Percentiles rank a stretch among this genome's conserved stretches.
phyloP scores from a whole-genome alignment of 2,888 invertebrate genomes.

The Gymnoscelis rufifasciata region DNA sequence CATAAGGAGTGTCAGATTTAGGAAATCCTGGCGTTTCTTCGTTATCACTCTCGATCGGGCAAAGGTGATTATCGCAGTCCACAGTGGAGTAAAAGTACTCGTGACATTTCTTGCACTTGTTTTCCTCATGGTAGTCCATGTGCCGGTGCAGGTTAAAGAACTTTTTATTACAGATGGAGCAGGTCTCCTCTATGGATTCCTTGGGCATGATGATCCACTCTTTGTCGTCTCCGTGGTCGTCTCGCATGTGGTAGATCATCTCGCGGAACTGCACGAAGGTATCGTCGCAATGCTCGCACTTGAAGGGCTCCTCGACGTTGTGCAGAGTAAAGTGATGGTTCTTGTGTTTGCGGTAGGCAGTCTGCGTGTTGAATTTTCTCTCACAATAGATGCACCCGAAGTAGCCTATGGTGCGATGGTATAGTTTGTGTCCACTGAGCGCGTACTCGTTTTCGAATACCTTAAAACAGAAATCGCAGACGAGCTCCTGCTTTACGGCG shows the following conservation, averaged over 20 bases:
- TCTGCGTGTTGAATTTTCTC: slow-evolving; percentile 72
- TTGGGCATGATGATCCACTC: slow-evolving; percentile 71
- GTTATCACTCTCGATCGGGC: slow-evolving; percentile 67
- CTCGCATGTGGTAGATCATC: slow-evolving; percentile 73
- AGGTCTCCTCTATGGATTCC: slow-evolving; percentile 61
- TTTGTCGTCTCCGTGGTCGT: slow-evolving; percentile 65
- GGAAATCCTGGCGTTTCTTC: slow-evolving; percentile 41
- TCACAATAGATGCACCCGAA: slow-evolving; percentile 74
- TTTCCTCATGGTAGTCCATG: slow-evolving; percentile 67
- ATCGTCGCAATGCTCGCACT: slow-evolving; percentile 75
- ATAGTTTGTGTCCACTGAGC: slow-evolving; percentile 59
- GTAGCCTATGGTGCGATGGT: slow-evolving; percentile 64
- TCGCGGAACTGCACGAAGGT: slow-evolving; percentile 75
- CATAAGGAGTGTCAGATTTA: slow-evolving; percentile 44
- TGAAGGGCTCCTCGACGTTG: slow-evolving; percentile 66
- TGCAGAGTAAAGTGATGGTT: slow-evolving; percentile 63
- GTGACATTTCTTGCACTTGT: slow-evolving; percentile 68
- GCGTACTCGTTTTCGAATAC: slow-evolving; percentile 68
- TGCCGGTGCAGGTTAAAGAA: slow-evolving; percentile 70
- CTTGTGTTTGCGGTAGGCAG: slow-evolving; percentile 72
- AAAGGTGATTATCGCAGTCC: slow-evolving; percentile 67
- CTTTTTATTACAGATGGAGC: slow-evolving; percentile 62
- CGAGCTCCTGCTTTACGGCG: slow-evolving; percentile 52
- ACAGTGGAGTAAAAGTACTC: slow-evolving; percentile 66
- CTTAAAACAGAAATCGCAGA: slow-evolving; percentile 72